Evolutionary conservation across 2,888 invertebrate species (phyloP).

Genomic region (Perizoma affinitatum): DNA sequence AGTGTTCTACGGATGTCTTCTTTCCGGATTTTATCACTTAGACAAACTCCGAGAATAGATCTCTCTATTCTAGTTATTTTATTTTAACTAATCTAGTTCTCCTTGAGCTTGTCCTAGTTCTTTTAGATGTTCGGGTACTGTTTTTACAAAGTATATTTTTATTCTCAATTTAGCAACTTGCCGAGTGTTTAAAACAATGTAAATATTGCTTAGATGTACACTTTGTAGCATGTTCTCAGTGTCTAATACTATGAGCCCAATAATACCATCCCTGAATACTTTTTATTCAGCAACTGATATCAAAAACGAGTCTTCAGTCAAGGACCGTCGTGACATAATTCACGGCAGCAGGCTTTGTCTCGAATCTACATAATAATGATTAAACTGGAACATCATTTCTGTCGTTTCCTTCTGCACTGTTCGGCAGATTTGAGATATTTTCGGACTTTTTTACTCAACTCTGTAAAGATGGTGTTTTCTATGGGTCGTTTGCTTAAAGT

Average conservation of each 20-base stretch:
- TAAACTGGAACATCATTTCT: slow-evolving; percentile 37
- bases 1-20: too few species aligned
- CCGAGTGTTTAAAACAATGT: too few species aligned
- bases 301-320: slow-evolving; percentile 24
- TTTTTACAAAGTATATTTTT: too few species aligned
- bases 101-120: too few species aligned
- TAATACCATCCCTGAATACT: slow-evolving; percentile 11
- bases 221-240: neutral
- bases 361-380: slow-evolving; percentile 41
- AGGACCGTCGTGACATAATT: slow-evolving; percentile 34
- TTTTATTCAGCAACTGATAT: slow-evolving; percentile 25
- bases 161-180: too few species aligned
- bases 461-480: slow-evolving; percentile 5
- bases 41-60: too few species aligned
- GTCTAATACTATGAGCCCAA: slow-evolving; percentile 13
- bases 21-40: too few species aligned
- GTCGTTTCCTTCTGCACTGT: slow-evolving; percentile 21
- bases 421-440: slow-evolving; percentile 23
- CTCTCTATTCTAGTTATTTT: too few species aligned
- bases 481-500: neutral
- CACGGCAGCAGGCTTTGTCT: slow-evolving; percentile 35
- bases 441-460: slow-evolving; percentile 9
- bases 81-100: too few species aligned
- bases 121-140: too few species aligned
- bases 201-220: too few species aligned